Conservation (phyloP, 2,797 vertebrate species). For the Pachyuromys duprasi region DNA sequence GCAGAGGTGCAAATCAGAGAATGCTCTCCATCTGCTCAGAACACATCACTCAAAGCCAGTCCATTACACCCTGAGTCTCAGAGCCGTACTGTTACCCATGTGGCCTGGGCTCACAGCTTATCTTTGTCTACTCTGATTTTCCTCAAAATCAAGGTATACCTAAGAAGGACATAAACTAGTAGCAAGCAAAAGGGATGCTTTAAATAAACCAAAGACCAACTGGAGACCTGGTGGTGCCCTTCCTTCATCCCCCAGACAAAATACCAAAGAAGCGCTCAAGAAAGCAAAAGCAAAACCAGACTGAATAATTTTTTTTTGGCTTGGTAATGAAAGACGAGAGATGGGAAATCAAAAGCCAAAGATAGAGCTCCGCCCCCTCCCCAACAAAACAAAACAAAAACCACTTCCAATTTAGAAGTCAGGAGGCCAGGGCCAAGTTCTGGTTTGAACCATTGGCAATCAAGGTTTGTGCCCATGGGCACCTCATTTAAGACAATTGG, state of each 20-base stretch:
- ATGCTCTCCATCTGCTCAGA: not conserved
- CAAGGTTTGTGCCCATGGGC: conserved; percentile 29
- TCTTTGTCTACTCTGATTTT: conserved; percentile 15
- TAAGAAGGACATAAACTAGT: conserved; percentile 46
- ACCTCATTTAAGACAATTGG: conserved; percentile 37
- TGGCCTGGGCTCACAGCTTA: not conserved
- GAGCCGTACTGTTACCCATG: not conserved
- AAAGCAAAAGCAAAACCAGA: conserved; percentile 59
- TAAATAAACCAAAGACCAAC: conserved; percentile 61
- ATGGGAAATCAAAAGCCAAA: conserved; percentile 58
- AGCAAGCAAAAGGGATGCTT: conserved; percentile 46
- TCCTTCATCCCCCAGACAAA: conserved; percentile 2
- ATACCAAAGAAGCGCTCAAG: conserved; percentile 57
- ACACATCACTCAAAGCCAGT: conserved; percentile 2
- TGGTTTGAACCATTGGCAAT: conserved; percentile 24
- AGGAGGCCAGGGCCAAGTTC: conserved; percentile 35
- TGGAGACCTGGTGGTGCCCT: conserved; percentile 32
- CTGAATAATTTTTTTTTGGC: not conserved
- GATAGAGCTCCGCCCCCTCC: not conserved
- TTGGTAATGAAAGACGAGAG: conserved; percentile 62
- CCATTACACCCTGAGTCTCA: not conserved
- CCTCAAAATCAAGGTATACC: not conserved
- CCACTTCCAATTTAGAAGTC: conserved; percentile 52
- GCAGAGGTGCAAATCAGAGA: conserved; percentile 17
- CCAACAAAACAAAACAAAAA: conserved; percentile 27